Evolutionary conservation across 2,113 vertebrate species (phyloP).

Genomic region (Ptilorrhoa leucosticta): DNA sequence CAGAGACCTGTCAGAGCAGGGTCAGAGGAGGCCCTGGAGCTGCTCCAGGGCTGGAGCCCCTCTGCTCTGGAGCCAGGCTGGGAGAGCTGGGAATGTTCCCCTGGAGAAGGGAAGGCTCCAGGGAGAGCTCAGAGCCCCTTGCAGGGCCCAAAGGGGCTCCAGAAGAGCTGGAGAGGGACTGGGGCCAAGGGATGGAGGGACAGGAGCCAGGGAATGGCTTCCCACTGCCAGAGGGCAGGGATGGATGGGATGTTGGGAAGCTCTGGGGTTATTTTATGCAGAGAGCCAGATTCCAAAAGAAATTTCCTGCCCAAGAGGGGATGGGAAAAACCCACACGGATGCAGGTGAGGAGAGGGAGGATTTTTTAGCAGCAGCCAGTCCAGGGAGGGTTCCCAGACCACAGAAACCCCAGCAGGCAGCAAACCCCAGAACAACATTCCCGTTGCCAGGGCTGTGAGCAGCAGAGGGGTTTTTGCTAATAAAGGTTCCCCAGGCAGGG

Average conservation of each 20-base stretch:
- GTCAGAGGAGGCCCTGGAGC: accelerated
- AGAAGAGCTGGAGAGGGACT: neutral
- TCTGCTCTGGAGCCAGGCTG: neutral
- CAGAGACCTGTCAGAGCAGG: accelerated
- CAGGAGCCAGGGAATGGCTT: neutral
- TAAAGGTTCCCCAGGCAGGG: neutral
- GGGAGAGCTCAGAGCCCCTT: neutral
- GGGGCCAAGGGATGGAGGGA: neutral
- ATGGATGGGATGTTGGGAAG: neutral
- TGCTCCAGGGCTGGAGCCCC: neutral
- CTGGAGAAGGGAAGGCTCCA: neutral
- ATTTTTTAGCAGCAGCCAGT: neutral
- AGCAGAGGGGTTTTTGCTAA: neutral
- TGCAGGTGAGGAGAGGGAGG: neutral
- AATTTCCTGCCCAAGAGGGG: neutral
- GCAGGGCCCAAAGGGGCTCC: accelerated
- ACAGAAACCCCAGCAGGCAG: neutral
- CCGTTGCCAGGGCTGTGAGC: accelerated
- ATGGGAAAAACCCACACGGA: accelerated
- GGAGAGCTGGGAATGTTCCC: neutral
- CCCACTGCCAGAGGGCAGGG: neutral
- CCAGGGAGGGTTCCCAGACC: neutral
- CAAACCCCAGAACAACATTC: neutral
- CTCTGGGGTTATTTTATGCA: neutral
- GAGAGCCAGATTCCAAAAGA: neutral